Conservation (phyloP, 2,797 vertebrate species). For the Macropodus opercularis region DNA sequence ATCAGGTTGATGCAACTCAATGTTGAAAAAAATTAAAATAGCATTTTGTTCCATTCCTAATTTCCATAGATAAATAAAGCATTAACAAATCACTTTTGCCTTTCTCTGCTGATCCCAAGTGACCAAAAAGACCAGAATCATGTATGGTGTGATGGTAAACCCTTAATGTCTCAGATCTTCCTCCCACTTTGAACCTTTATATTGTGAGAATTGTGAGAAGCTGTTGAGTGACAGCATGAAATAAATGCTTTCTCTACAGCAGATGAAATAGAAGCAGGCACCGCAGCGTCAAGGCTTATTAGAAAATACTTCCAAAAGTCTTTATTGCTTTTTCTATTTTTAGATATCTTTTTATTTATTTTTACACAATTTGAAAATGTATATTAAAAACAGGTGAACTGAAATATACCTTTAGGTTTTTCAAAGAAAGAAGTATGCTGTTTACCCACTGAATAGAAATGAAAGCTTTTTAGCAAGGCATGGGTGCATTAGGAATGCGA, state of each 20-base stretch:
- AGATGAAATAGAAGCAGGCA: neutral
- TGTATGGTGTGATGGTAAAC: neutral
- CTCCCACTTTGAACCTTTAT: neutral
- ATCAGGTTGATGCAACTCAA: too few relatives aligned
- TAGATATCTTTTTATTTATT: slow-evolving; percentile 2
- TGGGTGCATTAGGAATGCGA: slow-evolving; percentile 7
- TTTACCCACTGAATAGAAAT: slow-evolving; percentile 32
- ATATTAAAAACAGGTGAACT: slow-evolving; percentile 14
- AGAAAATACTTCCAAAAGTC: neutral
- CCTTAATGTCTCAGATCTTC: neutral
- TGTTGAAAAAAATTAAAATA: too few relatives aligned
- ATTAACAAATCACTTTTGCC: too few relatives aligned
- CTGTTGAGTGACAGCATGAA: neutral
- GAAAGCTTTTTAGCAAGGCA: neutral
- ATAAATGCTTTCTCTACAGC: slow-evolving; percentile 11
- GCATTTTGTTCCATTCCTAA: too few relatives aligned
- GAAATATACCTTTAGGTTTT: slow-evolving; percentile 13
- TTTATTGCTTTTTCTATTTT: slow-evolving; percentile 9
- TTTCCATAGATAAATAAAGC: too few relatives aligned
- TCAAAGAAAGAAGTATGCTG: neutral
- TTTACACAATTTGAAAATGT: slow-evolving; percentile 5
- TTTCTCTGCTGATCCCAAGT: too few relatives aligned
- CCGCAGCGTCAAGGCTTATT: neutral
- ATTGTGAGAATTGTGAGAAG: neutral
- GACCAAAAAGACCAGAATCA: too few relatives aligned